Evolutionary conservation across 2,888 invertebrate genomes (phyloP).

Genomic region (Acleris laterana): DNA sequence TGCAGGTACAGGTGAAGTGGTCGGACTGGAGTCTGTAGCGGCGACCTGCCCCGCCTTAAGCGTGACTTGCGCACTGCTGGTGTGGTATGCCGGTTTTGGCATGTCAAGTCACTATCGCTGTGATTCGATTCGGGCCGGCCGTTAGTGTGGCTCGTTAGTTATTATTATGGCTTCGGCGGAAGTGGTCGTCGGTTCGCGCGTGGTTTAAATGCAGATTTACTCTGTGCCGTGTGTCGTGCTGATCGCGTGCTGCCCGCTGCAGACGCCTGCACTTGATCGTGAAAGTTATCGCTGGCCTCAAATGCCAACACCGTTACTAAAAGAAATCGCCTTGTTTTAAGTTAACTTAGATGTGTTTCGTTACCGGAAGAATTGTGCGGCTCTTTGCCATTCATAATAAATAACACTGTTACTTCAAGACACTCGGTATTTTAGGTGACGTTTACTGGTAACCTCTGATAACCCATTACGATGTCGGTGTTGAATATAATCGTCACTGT

Average conservation of each 20-base stretch:
- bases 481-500: no score
- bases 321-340: slow-evolving; percentile 66
- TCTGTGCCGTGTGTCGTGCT: slow-evolving; percentile 57
- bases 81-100: slow-evolving; percentile 40
- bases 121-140: slow-evolving; percentile 35
- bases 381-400: slow-evolving; percentile 3
- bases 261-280: slow-evolving; percentile 77
- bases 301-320: slow-evolving; percentile 75
- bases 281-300: slow-evolving; percentile 80
- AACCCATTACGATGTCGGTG: neutral
- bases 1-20: slow-evolving; percentile 19
- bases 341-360: slow-evolving; percentile 43
- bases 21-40: slow-evolving; percentile 9
- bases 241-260: slow-evolving; percentile 66
- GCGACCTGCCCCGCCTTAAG: slow-evolving; percentile 17
- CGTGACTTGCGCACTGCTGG: slow-evolving; percentile 26
- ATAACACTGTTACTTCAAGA: neutral
- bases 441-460: slow-evolving; percentile 20
- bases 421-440: slow-evolving; percentile 15
- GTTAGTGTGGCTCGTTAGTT: slow-evolving; percentile 54
- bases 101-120: slow-evolving; percentile 44
- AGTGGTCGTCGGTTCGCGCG: slow-evolving; percentile 61
- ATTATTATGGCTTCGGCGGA: slow-evolving; percentile 67
- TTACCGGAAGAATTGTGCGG: slow-evolving; percentile 18
- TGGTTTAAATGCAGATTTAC: slow-evolving; percentile 50